Conservation (phyloP, 1,140 invertebrate genomes). For the Drosophila bocqueti region DNA sequence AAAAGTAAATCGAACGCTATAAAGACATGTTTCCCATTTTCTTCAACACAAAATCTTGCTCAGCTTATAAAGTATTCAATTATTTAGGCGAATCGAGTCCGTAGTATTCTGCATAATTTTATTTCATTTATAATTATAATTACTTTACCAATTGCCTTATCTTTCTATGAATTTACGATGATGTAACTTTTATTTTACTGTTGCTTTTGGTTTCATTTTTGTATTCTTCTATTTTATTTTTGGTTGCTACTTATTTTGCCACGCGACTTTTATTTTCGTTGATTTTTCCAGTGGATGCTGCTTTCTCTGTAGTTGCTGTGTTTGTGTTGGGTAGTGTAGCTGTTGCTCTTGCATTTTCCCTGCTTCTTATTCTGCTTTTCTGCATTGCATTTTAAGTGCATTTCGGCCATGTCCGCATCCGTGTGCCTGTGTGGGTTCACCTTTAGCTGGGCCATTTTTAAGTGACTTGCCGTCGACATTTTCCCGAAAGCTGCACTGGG, state of each 20-base stretch:
- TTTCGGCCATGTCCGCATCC: constrained; percentile 54
- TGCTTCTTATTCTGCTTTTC: constrained; percentile 30
- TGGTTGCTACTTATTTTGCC: constrained; percentile 12
- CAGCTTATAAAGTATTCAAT: not conserved
- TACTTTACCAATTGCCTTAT: not conserved
- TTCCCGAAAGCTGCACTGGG: constrained; percentile 22
- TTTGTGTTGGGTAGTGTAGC: not conserved
- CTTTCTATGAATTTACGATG: not conserved
- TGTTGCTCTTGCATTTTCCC: constrained; percentile 19
- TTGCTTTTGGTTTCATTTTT: not conserved
- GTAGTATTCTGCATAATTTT: not conserved
- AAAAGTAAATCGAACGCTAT: too few species aligned
- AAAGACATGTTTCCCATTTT: not conserved
- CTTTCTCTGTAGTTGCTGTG: constrained; percentile 10
- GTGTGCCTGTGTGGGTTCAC: constrained; percentile 35
- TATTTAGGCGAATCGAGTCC: too few species aligned
- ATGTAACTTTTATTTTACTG: not conserved
- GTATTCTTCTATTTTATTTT: constrained; percentile 24
- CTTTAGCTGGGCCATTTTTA: constrained; percentile 73
- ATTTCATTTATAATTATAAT: not conserved
- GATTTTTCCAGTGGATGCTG: constrained; percentile 27
- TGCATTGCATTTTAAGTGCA: constrained; percentile 74
- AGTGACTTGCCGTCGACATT: constrained; percentile 78
- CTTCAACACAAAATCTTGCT: too few species aligned
- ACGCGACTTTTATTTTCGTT: constrained; percentile 19